These are phyloP conservation scores for Ylistrum balloti DNA, from an alignment of 1,140 invertebrate genomes.

Conservation along the genomic window DNA sequence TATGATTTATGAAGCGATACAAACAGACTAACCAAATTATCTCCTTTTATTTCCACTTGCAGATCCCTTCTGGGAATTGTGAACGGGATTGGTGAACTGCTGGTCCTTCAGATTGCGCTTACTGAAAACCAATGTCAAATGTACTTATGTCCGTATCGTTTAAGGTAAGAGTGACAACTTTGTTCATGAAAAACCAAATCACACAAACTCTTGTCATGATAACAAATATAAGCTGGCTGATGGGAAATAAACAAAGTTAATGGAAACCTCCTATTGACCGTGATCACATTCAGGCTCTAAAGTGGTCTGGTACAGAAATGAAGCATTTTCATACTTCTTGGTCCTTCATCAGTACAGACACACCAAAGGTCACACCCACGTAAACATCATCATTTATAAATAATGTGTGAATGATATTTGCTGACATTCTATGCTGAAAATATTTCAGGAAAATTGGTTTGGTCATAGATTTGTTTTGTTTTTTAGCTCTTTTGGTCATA, in stretches of 20 bases:
- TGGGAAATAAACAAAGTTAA: neutral
- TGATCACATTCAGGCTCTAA: neutral
- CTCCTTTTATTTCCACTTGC: neutral
- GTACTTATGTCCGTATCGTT: conserved; percentile 2
- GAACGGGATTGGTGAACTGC: neutral
- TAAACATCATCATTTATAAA: no score
- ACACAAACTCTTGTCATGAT: neutral
- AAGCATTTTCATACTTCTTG: no score
- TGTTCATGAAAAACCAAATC: neutral
- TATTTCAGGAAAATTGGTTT: no score
- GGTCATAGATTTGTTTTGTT: no score
- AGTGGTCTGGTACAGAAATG: neutral
- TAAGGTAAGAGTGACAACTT: neutral
- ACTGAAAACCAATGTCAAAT: neutral
- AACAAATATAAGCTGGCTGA: neutral
- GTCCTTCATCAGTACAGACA: no score
- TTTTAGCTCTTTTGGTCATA: no score
- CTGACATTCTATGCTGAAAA: no score
- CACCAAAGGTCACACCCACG: no score
- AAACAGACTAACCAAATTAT: neutral
- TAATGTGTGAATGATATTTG: no score
- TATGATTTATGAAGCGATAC: neutral
- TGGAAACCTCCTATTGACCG: neutral
- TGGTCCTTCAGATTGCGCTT: neutral
- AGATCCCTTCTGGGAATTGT: conserved; percentile 32